A percentile compares a stretch with the other conserved stretches of the same genome.
Conservation (phyloP, 2,797 vertebrate genomes). For the Squalus acanthias region DNA sequence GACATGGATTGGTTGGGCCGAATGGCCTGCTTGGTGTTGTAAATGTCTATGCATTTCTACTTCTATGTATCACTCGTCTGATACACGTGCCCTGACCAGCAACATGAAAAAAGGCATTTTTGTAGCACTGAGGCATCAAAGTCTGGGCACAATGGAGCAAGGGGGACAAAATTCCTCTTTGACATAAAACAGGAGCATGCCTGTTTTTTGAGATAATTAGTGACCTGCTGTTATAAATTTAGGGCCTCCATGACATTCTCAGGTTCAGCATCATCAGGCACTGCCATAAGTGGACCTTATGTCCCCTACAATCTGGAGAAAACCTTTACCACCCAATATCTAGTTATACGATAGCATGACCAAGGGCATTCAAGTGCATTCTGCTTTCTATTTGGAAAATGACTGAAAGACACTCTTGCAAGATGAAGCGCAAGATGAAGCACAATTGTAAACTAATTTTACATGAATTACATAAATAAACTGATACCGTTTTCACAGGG, state of each 20-base stretch:
- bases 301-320: no score
- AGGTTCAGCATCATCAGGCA: no score
- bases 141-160: neutral
- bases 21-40: neutral
- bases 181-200: no score
- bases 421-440: neutral
- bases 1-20: no score
- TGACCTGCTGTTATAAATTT: no score
- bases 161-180: no score
- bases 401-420: neutral
- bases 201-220: no score
- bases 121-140: neutral
- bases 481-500: no score
- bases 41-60: neutral
- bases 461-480: neutral
- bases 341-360: neutral
- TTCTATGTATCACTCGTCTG: neutral
- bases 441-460: neutral
- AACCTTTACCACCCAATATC: no score
- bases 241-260: no score
- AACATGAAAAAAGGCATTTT: neutral
- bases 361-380: neutral
- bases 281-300: no score
- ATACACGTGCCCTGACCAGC: neutral
- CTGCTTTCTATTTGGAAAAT: no score